These are phyloP conservation scores for Stenodema calcarata DNA, from an alignment of 2,888 invertebrate species.

Conservation along the genomic window DNA sequence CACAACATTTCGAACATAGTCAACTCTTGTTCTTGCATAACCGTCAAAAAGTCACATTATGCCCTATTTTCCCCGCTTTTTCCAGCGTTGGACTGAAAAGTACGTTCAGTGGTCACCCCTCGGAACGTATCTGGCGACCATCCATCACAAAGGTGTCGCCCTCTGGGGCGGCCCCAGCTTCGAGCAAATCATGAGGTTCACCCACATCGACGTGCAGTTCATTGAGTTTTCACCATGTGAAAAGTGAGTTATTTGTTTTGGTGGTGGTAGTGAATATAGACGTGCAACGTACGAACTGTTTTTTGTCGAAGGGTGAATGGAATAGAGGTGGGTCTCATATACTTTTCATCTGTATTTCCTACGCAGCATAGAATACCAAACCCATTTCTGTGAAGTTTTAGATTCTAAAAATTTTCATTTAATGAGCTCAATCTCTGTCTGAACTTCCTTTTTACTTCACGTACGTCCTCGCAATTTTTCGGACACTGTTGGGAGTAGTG, in stretches of 20 bases:
- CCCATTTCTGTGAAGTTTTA: too few species aligned
- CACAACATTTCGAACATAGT: too few species aligned
- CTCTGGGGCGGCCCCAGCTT: slow-evolving; percentile 97
- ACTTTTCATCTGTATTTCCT: too few species aligned
- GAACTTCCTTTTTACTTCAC: neutral
- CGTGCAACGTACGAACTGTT: too few species aligned
- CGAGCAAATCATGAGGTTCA: slow-evolving; percentile 89
- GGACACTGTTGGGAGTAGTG: neutral
- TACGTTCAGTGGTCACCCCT: slow-evolving; percentile 97
- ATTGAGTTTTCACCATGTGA: slow-evolving; percentile 98
- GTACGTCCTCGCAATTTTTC: neutral
- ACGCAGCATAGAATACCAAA: too few species aligned
- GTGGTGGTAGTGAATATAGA: too few species aligned
- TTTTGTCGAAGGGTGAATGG: too few species aligned
- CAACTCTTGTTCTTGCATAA: too few species aligned
- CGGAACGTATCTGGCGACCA: slow-evolving; percentile 95
- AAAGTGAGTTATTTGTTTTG: slow-evolving; percentile 65
- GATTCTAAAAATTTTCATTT: too few species aligned
- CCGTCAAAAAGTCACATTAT: too few species aligned
- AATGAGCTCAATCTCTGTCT: neutral
- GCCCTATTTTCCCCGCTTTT: neutral
- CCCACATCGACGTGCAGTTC: slow-evolving; percentile 88
- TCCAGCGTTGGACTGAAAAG: slow-evolving; percentile 92
- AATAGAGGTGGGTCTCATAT: too few species aligned
- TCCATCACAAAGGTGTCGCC: slow-evolving; percentile 94